These are phyloP conservation scores for Cotesia typhae DNA, from an alignment of 1,140 invertebrate species.

Conservation along the genomic window DNA sequence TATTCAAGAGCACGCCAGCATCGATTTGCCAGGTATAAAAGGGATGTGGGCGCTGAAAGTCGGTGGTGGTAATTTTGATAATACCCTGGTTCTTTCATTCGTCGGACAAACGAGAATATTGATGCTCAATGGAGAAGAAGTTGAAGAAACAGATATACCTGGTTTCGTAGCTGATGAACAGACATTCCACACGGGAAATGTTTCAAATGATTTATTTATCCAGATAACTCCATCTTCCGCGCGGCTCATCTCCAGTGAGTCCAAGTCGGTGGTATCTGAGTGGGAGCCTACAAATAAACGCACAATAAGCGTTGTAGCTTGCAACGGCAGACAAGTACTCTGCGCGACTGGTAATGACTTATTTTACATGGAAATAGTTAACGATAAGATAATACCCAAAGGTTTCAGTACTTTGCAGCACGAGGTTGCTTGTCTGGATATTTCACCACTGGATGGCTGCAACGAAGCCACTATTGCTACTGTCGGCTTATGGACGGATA, in stretches of 20 bases:
- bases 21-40: slow-evolving; percentile 96
- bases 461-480: slow-evolving; percentile 80
- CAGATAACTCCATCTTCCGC: slow-evolving; percentile 82
- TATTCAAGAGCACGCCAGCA: slow-evolving; percentile 96
- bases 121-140: slow-evolving; percentile 90
- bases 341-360: slow-evolving; percentile 89
- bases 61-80: slow-evolving; percentile 75
- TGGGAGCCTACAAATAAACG: slow-evolving; percentile 82
- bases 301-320: slow-evolving; percentile 88
- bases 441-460: slow-evolving; percentile 79
- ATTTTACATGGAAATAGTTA: slow-evolving; percentile 86
- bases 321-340: slow-evolving; percentile 84
- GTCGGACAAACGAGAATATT: slow-evolving; percentile 93
- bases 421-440: slow-evolving; percentile 96
- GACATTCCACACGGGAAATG: slow-evolving; percentile 93
- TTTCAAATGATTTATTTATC: slow-evolving; percentile 81
- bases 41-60: slow-evolving; percentile 95
- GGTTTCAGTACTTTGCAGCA: slow-evolving; percentile 80
- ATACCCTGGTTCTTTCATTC: slow-evolving; percentile 92
- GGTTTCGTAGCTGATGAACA: slow-evolving; percentile 91
- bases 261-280: slow-evolving; percentile 75
- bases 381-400: slow-evolving; percentile 73
- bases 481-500: slow-evolving; percentile 97
- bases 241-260: slow-evolving; percentile 73
- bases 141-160: slow-evolving; percentile 93